Conservation (phyloP, 2,797 vertebrate species). For the Lagothrix lagotricha region DNA sequence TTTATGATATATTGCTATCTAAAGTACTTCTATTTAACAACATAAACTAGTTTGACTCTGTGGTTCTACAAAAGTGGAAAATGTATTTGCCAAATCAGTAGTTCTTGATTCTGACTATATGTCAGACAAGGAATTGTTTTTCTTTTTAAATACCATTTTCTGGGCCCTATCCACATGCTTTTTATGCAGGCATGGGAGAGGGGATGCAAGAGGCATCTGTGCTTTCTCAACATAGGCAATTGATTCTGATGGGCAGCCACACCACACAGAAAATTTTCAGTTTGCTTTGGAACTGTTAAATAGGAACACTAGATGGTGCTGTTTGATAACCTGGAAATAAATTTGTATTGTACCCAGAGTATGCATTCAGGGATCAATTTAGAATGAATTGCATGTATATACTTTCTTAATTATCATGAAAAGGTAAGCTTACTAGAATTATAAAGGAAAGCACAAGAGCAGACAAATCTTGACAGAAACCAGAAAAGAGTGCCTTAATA, state of each 20-base stretch:
- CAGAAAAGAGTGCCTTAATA: background rate
- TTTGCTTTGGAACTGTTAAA: background rate
- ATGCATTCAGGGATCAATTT: background rate
- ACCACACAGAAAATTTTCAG: background rate
- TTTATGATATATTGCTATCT: background rate
- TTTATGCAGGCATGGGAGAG: background rate
- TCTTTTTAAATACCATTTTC: background rate
- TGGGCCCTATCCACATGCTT: background rate
- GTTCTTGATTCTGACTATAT: background rate
- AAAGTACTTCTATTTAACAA: background rate
- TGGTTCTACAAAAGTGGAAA: background rate
- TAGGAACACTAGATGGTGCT: conserved; percentile 74
- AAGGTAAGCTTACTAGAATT: background rate
- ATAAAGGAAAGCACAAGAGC: background rate
- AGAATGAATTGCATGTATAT: background rate
- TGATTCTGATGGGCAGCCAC: background rate
- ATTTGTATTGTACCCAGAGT: background rate
- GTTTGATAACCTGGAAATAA: background rate
- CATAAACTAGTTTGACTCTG: background rate
- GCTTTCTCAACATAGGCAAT: background rate
- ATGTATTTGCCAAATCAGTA: background rate
- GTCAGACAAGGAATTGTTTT: background rate
- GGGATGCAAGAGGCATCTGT: background rate
- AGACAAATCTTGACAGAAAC: background rate
- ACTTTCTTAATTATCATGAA: background rate